A percentile compares a stretch with the other conserved stretches of the same genome.
These are phyloP conservation scores for Agriopis leucophaearia DNA, from an alignment of 2,888 invertebrate genomes.

Conservation along the genomic window DNA sequence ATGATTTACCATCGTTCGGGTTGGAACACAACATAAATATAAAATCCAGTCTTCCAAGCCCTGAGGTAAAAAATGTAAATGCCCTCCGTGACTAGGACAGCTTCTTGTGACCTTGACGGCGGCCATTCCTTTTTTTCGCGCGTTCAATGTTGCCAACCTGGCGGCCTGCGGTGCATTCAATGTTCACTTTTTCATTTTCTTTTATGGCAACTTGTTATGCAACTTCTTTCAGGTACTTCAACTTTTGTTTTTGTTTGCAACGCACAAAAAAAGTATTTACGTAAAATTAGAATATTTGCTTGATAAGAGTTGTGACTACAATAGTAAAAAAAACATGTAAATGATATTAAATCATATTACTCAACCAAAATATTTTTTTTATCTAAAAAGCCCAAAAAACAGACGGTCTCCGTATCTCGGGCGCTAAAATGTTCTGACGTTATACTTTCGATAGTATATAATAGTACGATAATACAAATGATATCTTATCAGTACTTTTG, in stretches of 20 bases:
- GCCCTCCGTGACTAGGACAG: slow-evolving; percentile 85
- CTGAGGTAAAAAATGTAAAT: slow-evolving; percentile 79
- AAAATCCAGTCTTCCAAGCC: slow-evolving; percentile 65
- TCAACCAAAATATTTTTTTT: slow-evolving; percentile 5
- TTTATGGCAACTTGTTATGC: slow-evolving; percentile 74
- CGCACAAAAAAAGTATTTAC: too few species aligned
- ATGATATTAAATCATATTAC: neutral
- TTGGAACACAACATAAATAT: slow-evolving; percentile 53
- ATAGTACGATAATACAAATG: slow-evolving; percentile 9
- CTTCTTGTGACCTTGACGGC: slow-evolving; percentile 82
- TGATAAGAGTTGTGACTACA: too few species aligned
- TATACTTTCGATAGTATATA: slow-evolving; percentile 1
- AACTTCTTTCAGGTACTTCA: slow-evolving; percentile 60
- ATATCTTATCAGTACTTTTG: slow-evolving; percentile 31
- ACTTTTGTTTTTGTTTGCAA: slow-evolving; percentile 15
- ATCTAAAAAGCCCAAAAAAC: slow-evolving; percentile 22
- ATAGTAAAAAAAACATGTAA: too few species aligned
- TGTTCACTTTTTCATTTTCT: slow-evolving; percentile 72
- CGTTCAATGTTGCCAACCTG: slow-evolving; percentile 83
- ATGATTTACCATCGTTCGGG: slow-evolving; percentile 44
- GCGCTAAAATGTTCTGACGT: slow-evolving; percentile 20
- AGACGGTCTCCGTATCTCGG: slow-evolving; percentile 1
- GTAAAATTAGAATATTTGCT: too few species aligned
- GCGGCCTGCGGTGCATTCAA: slow-evolving; percentile 73
- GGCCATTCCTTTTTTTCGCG: slow-evolving; percentile 83